These are phyloP conservation scores for Oxyruncus cristatus DNA, from an alignment of 2,113 vertebrate species.

Conservation along the genomic window DNA sequence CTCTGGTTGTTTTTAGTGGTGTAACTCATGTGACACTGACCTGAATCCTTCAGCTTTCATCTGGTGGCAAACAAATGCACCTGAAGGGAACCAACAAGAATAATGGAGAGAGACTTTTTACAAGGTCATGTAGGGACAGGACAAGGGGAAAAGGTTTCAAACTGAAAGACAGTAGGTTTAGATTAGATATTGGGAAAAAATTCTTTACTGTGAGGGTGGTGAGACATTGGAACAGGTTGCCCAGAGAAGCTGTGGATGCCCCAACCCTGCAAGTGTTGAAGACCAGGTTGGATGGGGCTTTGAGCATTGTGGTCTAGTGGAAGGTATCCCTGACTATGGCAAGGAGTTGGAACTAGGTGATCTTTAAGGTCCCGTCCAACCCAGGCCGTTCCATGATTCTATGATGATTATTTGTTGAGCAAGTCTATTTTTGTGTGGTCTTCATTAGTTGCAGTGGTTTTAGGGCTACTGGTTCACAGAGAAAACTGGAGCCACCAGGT, in stretches of 20 bases:
- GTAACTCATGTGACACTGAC: background rate
- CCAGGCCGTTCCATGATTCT: background rate
- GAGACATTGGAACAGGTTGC: background rate
- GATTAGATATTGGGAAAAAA: too few relatives aligned
- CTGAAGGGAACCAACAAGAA: background rate
- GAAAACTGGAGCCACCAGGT: background rate
- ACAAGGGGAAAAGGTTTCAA: background rate
- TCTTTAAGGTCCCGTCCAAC: background rate
- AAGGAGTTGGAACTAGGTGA: background rate
- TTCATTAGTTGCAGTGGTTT: background rate
- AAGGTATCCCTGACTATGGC: background rate
- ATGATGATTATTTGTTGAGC: background rate
- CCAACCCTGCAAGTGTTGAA: background rate
- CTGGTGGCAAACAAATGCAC: background rate
- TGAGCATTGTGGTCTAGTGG: background rate
- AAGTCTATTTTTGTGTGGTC: background rate
- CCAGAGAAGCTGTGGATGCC: background rate
- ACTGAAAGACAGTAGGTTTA: background rate
- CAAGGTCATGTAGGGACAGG: background rate
- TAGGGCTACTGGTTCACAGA: background rate
- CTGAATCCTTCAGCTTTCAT: background rate
- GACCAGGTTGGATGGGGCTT: background rate
- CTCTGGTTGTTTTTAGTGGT: background rate
- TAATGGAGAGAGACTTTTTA: background rate
- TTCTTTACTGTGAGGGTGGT: background rate